phyloP scores from a whole-genome alignment of 2,888 invertebrate species.

The Arenicola marina region DNA sequence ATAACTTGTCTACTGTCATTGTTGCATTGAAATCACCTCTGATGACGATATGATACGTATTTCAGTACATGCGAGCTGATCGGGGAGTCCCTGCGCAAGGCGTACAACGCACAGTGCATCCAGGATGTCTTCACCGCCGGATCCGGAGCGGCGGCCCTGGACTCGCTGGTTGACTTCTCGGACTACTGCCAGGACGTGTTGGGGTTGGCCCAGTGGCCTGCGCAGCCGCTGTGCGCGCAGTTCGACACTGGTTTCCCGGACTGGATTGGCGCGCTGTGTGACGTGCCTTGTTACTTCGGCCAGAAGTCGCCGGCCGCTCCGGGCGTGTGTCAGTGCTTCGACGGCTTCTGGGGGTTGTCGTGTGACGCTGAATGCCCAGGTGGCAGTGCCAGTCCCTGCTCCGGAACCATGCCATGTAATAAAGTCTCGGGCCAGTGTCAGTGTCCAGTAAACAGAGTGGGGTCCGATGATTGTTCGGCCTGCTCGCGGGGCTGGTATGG shows the following conservation, averaged over 20 bases:
- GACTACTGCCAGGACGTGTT: conserved; percentile 34
- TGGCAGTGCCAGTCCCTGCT: conserved; percentile 36
- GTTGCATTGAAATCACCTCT: too few relatives aligned
- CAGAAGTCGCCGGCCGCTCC: background rate
- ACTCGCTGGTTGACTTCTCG: conserved; percentile 31
- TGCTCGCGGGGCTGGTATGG: conserved; percentile 41
- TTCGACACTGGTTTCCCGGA: conserved; percentile 31
- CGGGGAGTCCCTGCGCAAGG: conserved; percentile 10
- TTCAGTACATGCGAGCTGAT: conserved; percentile 20
- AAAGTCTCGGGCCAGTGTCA: conserved; percentile 33
- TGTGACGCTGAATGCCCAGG: conserved; percentile 42
- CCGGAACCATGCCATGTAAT: conserved; percentile 41
- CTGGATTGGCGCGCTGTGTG: conserved; percentile 21
- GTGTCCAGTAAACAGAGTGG: conserved; percentile 39
- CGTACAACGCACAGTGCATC: conserved; percentile 27
- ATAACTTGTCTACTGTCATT: too few relatives aligned
- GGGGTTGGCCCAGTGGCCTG: conserved; percentile 22
- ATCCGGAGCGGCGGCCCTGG: conserved; percentile 22
- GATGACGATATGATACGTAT: too few relatives aligned
- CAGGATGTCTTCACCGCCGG: conserved; percentile 10
- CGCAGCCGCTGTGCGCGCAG: conserved; percentile 27
- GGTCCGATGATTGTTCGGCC: conserved; percentile 33
- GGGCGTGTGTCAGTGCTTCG: conserved; percentile 16
- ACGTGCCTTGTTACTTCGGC: conserved; percentile 16
- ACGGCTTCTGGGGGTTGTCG: conserved; percentile 32